Base-by-base conservation (phyloP, 2,113 vertebrate species). In the Neolamprologus caudopunctatus region DNA sequence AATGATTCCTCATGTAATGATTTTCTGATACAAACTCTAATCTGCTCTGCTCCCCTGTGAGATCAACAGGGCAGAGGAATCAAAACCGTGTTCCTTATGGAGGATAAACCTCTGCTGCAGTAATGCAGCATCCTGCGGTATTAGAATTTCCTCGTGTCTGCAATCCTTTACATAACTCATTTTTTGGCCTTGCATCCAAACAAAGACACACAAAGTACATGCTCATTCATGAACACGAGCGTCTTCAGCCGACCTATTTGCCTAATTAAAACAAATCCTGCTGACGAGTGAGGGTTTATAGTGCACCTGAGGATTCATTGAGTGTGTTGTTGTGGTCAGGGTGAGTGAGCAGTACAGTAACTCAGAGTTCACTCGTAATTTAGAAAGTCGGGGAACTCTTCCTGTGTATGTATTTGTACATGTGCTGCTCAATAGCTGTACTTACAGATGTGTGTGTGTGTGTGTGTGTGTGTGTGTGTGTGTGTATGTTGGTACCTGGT, bases 221-320 rank as follows among this genome's bases (percentile, higher is more conserved):
- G 47, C 47, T 80, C 37, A 81, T 55, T 89, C 71, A 79, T 24
- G 73, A 79, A 71, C 73, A 66, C 82, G 13, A 55, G 84, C 33
- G 68, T 73, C 79, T 75, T 90, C 89, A 28, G 45, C 31, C 85
- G 82, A 87, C 80, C 91, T 88, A 58, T 93, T 91, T 92, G 87
- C 80, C 71, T 84, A 80, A 89, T 91, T 83, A 83, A 84, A 91
- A 85, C 33, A 17, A 75, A 58, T 85, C 57, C 68, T 83, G 87
- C 85, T 90, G 84, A 87, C 24, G 3, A 33, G 19, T 61, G 57
- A 81, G 71, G 80, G 28, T 90, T 91, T 86, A 73, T 13, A 66
- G 50, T 80, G 84, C 86, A 89, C 84, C 26, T 21, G 71, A 84
- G 66, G 79, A 81, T 50, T 84, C 4, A 28, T 40, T 75, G 63